These are phyloP conservation scores for Chloebia gouldiae DNA, from an alignment of 2,113 vertebrate genomes.

Conservation along the genomic window DNA sequence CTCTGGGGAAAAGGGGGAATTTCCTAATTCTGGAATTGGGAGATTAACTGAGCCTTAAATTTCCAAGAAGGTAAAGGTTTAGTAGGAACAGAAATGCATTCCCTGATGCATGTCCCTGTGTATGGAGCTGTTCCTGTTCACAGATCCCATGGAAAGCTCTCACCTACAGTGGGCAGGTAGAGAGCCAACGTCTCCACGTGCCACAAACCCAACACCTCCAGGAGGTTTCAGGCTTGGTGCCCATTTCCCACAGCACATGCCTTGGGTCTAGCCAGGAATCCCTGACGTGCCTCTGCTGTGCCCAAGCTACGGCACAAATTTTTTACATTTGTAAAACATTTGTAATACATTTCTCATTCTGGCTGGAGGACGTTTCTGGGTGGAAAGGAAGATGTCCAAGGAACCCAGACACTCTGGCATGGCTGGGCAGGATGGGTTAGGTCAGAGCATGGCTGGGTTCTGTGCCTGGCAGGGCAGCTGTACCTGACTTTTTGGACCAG, in stretches of 20 bases:
- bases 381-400: neutral
- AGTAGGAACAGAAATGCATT: neutral
- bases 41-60: neutral
- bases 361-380: neutral
- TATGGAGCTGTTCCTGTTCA: neutral
- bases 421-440: neutral
- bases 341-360: too few species aligned
- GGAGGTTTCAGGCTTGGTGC: neutral
- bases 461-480: neutral
- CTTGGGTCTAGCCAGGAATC: neutral
- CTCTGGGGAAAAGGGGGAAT: too few species aligned
- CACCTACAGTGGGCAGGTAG: accelerated
- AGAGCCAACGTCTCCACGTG: accelerated
- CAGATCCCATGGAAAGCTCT: neutral
- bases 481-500: neutral
- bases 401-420: neutral
- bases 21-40: neutral
- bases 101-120: accelerated
- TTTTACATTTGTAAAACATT: too few species aligned
- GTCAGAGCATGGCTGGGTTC: neutral
- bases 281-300: neutral
- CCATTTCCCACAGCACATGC: neutral
- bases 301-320: neutral
- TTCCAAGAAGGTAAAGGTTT: neutral
- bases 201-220: neutral